Evolutionary conservation across 2,113 vertebrate species (phyloP), one percentile per base, ranked within the genome.

Genomic region (Chrysochloris asiatica): DNA sequence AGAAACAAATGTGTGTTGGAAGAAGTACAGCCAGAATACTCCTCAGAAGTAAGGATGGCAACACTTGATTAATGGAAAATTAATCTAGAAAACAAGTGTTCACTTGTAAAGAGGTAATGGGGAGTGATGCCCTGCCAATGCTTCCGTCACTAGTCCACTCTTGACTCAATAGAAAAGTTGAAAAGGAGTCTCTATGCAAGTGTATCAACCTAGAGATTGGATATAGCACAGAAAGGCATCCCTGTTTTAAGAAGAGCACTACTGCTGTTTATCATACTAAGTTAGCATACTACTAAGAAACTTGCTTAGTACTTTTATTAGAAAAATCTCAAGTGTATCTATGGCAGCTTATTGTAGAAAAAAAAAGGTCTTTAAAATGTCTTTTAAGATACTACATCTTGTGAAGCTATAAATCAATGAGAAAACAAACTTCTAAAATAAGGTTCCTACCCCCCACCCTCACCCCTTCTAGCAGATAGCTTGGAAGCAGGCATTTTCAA

Each of bases 401-500:
- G 9, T 36, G 2, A 54, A 77, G 5, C n/a, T 75, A 28, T 13
- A 38, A 54, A 47, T 63, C 8, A 8, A 43, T 67, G 36, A 4
- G 33, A 67, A 88, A 85, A 43, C 28, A 47, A 50, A 71, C 50
- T 78, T 83, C 52, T 69, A 67, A 50, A 76, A 16, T 83, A 69
- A 54, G 28, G 0, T 47, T 6, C n/a, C n/a, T n/a, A n/a, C n/a
- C n/a, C n/a, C n/a, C n/a, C n/a, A n/a, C n/a, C n/a, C n/a, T n/a
- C n/a, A n/a, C 54, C 36, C 5, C 10, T 50, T 38, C 41, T 85
- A 48, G 52, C 71, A 92, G 41, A 61, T 33, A 54, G 33, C 19
- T 56, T 52, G 91, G 81, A 94, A 83, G 28, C 56, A 65, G 73
- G 47, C 45, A 77, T 89, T 95, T 93, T n/a, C n/a, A 88, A 92